Evolutionary conservation across 2,888 invertebrate genomes (phyloP), one percentile per base, ranked within the genome.

Genomic region (Palloptera scutellata): DNA sequence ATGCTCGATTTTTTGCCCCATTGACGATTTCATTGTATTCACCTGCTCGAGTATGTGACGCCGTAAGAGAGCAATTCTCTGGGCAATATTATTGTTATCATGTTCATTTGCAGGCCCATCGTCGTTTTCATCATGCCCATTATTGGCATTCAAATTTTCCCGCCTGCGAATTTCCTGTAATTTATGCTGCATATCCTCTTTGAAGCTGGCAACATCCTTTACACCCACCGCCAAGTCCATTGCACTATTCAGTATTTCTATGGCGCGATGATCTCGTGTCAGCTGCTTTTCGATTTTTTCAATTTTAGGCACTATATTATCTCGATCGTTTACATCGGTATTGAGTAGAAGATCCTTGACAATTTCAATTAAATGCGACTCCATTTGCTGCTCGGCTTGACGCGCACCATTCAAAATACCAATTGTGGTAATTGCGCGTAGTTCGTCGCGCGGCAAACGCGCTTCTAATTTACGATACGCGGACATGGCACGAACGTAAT

Each of bases 351-450:
- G 68, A 68, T 83, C 82, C 20, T 76, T 74, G 1, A 84, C 73
- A 15, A 73, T 70, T 15, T 72, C 72, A 6, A 79, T 77, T 59
- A 84, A 63, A 63, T 84, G 77, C 48, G 79, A 70, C 55, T 82
- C 81, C 81, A 85, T 82, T 51, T 77, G 74, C 53, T 81, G 73
- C 67, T 84, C 83, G 0, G 80, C 79, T 67, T 80, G 75, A 13
- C 79, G 72, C 2, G 83, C 82, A 0, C 85, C 85, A 57, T 84
- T 79, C 0, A 85, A 67, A 19, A 85, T 68, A 0, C 84, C 85
- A 3, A 85, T 72, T 0, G 80, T 77, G 1, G 80, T 81, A 8
- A 84, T 65, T 0, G 79, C 78, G 17, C 77, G 76, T 15, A 85
- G 64, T 55, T 85, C 83, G 55, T 81, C 70, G 1, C 75, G 76